Evolutionary conservation across 2,888 invertebrate species (phyloP), one percentile per base, ranked within the genome.

Genomic region (Pogonocherus hispidulus): DNA sequence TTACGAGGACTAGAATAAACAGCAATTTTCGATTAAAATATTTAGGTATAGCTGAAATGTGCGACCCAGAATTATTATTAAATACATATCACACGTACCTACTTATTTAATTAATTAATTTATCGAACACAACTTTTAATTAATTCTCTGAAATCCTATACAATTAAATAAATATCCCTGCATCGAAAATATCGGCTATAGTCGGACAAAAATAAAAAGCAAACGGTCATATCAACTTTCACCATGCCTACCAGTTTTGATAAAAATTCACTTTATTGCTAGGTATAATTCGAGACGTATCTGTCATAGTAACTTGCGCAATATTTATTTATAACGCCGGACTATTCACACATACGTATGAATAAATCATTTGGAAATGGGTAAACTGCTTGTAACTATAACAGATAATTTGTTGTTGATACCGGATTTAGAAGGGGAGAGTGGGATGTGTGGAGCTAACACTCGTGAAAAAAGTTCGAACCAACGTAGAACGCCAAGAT

Each of bases 341-440:
- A 32, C 59, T 35, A 32, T 47, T 49, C 32, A 35, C 59, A 47
- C 19, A 41, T 49, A 16, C 35, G 27, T 18, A 49, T 16, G 11
- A 11, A 59, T 32, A 59, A 59, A 59, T 59, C 32, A 59, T 49
- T 49, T 23, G 16, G 32, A 59, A 49, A 59, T 32, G 32, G 47
- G 32, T 46, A n/a, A 44, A 44, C 20, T 49, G n/a, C 49, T 19
- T 16, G 57, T 23, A 16, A 14, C n/a, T n/a, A 20, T 32, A 32
- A 44, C 47, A 49, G 56, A 41, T 44, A 56, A 56, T 66, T 60
- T 46, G 62, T 62, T 23, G 27, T 47, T 23, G 27, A 56, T 46
- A 57, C 63, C 51, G 57, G 52, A 67, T 67, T 56, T 35, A 51
- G 44, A 66, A 54, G 20, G 54, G 54, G 32, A 46, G 20, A 51